Percentiles rank a stretch among this genome's conserved stretches.
These are phyloP conservation scores for Stenodera caucasica DNA, from an alignment of 2,888 invertebrate species.

Conservation along the genomic window DNA sequence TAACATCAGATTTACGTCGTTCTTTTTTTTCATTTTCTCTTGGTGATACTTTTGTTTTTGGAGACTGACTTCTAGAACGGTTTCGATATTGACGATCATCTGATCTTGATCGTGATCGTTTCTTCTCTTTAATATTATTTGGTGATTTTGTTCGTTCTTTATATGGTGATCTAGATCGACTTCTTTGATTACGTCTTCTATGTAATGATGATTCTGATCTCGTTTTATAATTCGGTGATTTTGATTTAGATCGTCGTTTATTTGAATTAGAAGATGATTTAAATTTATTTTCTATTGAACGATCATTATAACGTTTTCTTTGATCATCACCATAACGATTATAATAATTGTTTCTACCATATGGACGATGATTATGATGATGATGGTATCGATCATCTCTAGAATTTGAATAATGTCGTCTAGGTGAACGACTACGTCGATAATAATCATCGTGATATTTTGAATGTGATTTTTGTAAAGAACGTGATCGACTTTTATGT, in stretches of 20 bases:
- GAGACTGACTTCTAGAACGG: slow-evolving; percentile 14
- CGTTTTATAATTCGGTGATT: slow-evolving; percentile 14
- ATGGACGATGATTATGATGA: too few relatives aligned
- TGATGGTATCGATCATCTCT: slow-evolving; percentile 26
- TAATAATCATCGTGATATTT: slow-evolving; percentile 19
- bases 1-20: slow-evolving; percentile 13
- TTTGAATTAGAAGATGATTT: slow-evolving; percentile 10
- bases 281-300: slow-evolving; percentile 14
- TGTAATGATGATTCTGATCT: neutral
- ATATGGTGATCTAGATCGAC: slow-evolving; percentile 12
- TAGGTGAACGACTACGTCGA: slow-evolving; percentile 28
- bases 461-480: slow-evolving; percentile 13
- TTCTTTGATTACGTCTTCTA: slow-evolving; percentile 21
- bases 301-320: slow-evolving; percentile 8
- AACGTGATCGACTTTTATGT: slow-evolving; percentile 26
- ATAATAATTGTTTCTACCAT: slow-evolving; percentile 19
- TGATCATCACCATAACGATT: slow-evolving; percentile 12
- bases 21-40: slow-evolving; percentile 14
- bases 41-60: slow-evolving; percentile 15
- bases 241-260: slow-evolving; percentile 20
- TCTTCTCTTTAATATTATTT: slow-evolving; percentile 10
- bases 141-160: slow-evolving; percentile 11
- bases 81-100: slow-evolving; percentile 17
- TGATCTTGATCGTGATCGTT: slow-evolving; percentile 30
- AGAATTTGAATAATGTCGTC: slow-evolving; percentile 18